phyloP scores from a whole-genome alignment of 1,140 invertebrate species.

The Philaenus spumarius region DNA sequence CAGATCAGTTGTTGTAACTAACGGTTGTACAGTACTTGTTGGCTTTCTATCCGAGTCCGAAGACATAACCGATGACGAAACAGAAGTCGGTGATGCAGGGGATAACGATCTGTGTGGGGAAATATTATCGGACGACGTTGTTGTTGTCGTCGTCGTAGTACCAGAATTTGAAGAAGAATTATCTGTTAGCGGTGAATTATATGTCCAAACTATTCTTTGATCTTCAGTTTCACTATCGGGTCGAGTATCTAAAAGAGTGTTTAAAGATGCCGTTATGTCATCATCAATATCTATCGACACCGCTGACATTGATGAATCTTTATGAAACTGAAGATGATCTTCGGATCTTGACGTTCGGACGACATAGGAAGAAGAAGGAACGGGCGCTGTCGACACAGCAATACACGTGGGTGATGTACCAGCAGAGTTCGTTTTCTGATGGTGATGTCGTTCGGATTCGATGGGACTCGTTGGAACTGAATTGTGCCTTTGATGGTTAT shows the following conservation, averaged over 20 bases:
- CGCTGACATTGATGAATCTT: conserved; percentile 62
- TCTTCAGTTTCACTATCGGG: conserved; percentile 29
- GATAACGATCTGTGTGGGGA: conserved; percentile 53
- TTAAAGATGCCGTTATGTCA: conserved; percentile 85
- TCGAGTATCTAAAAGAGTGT: conserved; percentile 78
- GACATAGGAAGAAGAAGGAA: conserved; percentile 27
- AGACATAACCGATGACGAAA: conserved; percentile 79
- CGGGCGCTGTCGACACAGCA: conserved; percentile 9
- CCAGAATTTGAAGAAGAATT: neutral
- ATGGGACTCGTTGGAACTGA: conserved; percentile 78
- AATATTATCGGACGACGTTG: conserved; percentile 33
- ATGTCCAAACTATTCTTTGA: conserved; percentile 82
- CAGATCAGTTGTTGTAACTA: conserved; percentile 23
- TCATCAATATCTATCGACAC: conserved; percentile 89
- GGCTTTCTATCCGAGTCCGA: conserved; percentile 46
- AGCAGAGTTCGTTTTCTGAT: conserved; percentile 21
- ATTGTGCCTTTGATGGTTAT: conserved; percentile 48
- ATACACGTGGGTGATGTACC: conserved; percentile 27
- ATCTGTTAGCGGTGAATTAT: conserved; percentile 59
- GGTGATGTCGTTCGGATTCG: conserved; percentile 40
- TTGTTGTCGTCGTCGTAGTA: neutral
- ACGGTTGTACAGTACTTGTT: conserved; percentile 25
- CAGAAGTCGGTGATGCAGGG: conserved; percentile 72
- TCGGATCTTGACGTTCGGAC: conserved; percentile 70
- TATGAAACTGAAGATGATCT: conserved; percentile 64